A percentile compares a stretch with the other conserved stretches of the same genome.
phyloP scores from a whole-genome alignment of 2,113 vertebrate species.

The Morone chrysops region DNA sequence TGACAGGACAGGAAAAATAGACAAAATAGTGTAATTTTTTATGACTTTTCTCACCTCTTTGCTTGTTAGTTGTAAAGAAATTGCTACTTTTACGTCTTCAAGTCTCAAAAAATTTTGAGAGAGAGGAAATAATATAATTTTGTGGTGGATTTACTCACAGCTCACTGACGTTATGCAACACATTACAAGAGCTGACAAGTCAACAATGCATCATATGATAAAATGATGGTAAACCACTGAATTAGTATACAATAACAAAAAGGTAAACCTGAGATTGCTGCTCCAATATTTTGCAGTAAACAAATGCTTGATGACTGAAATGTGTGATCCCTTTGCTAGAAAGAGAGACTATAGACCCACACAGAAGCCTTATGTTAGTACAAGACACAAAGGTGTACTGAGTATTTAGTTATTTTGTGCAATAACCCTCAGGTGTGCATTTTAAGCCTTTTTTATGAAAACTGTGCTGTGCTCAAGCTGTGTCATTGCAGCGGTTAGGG shows the following conservation, averaged over 20 bases:
- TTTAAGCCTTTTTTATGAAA: slow-evolving; percentile 37
- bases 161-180: not conserved
- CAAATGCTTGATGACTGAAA: not conserved
- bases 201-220: not conserved
- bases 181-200: no score
- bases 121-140: not conserved
- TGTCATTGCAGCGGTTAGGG: slow-evolving; percentile 42
- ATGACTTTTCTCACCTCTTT: not conserved
- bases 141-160: not conserved
- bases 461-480: slow-evolving; percentile 7
- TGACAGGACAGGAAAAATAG: not conserved
- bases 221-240: not conserved
- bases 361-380: not conserved
- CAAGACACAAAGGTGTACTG: not conserved
- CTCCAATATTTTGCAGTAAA: not conserved
- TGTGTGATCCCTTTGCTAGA: not conserved
- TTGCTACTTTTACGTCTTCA: not conserved
- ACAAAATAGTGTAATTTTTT: not conserved
- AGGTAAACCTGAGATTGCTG: not conserved
- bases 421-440: slow-evolving; percentile 18
- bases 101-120: not conserved
- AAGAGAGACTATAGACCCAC: not conserved
- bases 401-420: slow-evolving; percentile 18
- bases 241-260: not conserved
- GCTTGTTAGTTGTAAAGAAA: not conserved